Evolutionary conservation across 2,888 invertebrate species (phyloP), one percentile per base, ranked within the genome.

Genomic region (Hirtodrosophila duncani): DNA sequence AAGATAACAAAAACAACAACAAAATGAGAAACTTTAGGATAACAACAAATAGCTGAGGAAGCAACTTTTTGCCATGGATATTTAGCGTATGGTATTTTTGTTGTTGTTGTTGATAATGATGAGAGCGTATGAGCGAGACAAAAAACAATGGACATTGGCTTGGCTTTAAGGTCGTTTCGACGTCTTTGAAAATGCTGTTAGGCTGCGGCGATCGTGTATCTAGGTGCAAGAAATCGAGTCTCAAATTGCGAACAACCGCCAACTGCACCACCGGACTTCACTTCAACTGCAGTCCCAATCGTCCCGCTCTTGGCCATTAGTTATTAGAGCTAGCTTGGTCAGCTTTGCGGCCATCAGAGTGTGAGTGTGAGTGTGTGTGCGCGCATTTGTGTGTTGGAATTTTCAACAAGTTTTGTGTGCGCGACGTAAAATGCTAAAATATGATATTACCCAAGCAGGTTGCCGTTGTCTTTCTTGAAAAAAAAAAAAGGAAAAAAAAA

Each of bases 361-460:
- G 30, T 39, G 26, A 33, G 16, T 24, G 38, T 27, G 14, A 27
- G 23, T 39, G 27, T 34, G 23, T 26, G 20, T 34, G 27, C 51
- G 41, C 51, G 41, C 39, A 16, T 51, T 11, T 53, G 20, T 30
- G 26, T 23, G 44, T 48, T 43, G 63, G 69, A 66, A 65, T 69
- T 72, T 70, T 62, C 66, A 69, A 66, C 78, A 63, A 74, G 78
- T 69, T 78, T 74, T 50, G 48, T 45, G 44, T 29, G n/a, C 20
- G 41, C 52, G 24, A 46, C 52, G 49, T 33, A 46, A 62, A 68
- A 52, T 67, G 67, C 75, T 79, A 67, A 72, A 79, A 75, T 75
- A 72, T 78, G 74, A 72, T 74, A 75, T 79, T 75, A 75, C 60
- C 71, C 62, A 70, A 79, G 72, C 75, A 74, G 70, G 72, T 74